Base-by-base conservation (phyloP, 2,797 vertebrate genomes). In the Liparis tanakae region DNA sequence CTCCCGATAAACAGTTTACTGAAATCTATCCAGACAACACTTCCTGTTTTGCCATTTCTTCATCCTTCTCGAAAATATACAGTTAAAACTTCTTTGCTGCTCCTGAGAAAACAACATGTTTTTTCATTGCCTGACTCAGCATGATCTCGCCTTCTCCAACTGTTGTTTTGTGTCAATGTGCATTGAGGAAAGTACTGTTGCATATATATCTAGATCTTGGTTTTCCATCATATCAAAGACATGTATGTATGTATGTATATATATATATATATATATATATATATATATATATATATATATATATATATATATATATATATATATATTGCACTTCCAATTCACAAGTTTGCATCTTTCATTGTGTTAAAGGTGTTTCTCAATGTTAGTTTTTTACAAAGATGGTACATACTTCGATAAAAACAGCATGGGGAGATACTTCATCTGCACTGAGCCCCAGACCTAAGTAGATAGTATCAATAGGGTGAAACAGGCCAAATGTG, bases 1-100 rank as follows among this genome's bases (percentile, higher is more conserved):
- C 53, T 64, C 13, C 30, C 51, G 50, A 58, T 53, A 8, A 5
- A 64, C 18, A 37, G 25, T 20, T 17, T 55, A 60, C 61, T 73
- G 41, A 63, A 78, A 64, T 63, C 57, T 63, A 59, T 69, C 33
- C 56, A 72, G 34, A 50, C 17, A 59, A 37, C 43, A 69, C 73
- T 77, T 81, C 69, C 81, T 84, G 69, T 79, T 82, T 54, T 63
- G 60, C 30, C 54, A 69, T 72, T 76, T 82, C 53, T 65, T 75
- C 51, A 41, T 71, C 44, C 71, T 63, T 74, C 41, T 22, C 10
- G 2, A 18, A 58, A 37, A 51, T 59, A 25, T 57, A 22, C 66
- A 73, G 30, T 39, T 50, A 39, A 33, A 34, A 36, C 20, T 62
- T 30, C 56, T 64, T 58, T 30, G 25, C 25, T 30, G 25, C 25